Evolutionary conservation across 1,140 invertebrate genomes (phyloP).

Genomic region (Fopius arisanus): DNA sequence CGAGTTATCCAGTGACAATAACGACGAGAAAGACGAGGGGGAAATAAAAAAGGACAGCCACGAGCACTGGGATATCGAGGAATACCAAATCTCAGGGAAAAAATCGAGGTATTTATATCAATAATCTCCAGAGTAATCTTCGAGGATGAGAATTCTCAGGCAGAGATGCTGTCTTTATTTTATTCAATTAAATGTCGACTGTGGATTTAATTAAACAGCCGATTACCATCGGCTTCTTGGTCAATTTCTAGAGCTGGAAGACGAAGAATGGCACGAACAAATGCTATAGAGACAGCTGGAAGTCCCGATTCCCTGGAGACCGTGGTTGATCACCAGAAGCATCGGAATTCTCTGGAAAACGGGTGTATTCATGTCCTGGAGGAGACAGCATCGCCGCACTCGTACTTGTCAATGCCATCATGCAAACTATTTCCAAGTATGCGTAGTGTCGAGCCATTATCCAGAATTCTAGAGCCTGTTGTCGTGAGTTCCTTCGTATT

Average conservation of each 20-base stretch:
- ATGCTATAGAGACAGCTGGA: conserved; percentile 41
- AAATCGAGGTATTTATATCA: conserved; percentile 45
- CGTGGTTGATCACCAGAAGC: conserved; percentile 40
- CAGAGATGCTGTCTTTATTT: too few species aligned
- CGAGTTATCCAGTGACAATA: conserved; percentile 53
- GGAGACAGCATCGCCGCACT: conserved; percentile 67
- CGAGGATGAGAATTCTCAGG: neutral
- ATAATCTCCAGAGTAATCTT: neutral
- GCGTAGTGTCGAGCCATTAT: conserved; percentile 75
- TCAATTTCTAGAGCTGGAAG: conserved; percentile 34
- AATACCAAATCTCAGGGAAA: conserved; percentile 41
- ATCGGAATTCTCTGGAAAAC: conserved; percentile 50
- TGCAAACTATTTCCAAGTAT: conserved; percentile 80
- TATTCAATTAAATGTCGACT: too few species aligned
- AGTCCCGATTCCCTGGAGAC: conserved; percentile 44
- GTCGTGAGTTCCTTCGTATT: conserved; percentile 41
- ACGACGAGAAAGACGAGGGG: conserved; percentile 54
- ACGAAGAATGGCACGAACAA: conserved; percentile 42
- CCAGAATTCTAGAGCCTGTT: conserved; percentile 78
- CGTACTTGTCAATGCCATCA: conserved; percentile 82
- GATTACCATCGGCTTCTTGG: too few species aligned
- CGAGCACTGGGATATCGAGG: conserved; percentile 44
- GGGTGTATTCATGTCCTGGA: conserved; percentile 47
- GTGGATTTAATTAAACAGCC: too few species aligned
- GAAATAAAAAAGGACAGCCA: conserved; percentile 33